phyloP scores from a whole-genome alignment of 2,797 vertebrate species.

The Syngnathus rostellatus region DNA sequence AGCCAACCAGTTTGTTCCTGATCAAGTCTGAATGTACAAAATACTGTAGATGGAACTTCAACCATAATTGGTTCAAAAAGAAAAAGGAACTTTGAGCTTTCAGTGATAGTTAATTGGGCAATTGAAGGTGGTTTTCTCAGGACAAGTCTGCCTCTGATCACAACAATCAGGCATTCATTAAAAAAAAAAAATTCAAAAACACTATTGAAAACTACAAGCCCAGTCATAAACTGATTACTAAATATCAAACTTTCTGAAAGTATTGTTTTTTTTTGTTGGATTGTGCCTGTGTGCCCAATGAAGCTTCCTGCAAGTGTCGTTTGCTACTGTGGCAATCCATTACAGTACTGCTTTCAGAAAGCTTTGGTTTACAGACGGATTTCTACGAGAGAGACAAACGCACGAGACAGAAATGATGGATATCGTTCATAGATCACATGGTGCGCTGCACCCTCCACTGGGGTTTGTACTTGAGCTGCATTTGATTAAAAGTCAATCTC shows the following conservation, averaged over 20 bases:
- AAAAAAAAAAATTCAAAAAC: not conserved
- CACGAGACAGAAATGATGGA: not conserved
- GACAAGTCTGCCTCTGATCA: not conserved
- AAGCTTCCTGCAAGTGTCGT: not conserved
- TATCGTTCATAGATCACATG: not conserved
- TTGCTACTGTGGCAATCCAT: not conserved
- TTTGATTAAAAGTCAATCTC: conserved; percentile 6
- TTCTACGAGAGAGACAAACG: not conserved
- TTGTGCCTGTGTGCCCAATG: not conserved
- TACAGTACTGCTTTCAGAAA: not conserved
- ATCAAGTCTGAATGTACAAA: too few species aligned
- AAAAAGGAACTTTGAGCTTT: too few species aligned
- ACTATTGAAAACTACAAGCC: not conserved
- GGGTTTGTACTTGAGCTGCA: not conserved
- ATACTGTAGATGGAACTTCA: too few species aligned
- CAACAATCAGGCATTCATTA: not conserved
- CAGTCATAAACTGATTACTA: not conserved
- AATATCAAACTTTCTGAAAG: not conserved
- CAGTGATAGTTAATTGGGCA: not conserved
- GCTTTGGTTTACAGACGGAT: not conserved
- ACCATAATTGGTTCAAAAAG: too few species aligned
- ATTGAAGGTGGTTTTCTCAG: not conserved
- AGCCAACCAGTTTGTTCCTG: too few species aligned
- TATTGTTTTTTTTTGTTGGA: not conserved
- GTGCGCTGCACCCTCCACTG: too few species aligned